Conservation (phyloP, 2,888 invertebrate genomes). For the Hyalella azteca region DNA sequence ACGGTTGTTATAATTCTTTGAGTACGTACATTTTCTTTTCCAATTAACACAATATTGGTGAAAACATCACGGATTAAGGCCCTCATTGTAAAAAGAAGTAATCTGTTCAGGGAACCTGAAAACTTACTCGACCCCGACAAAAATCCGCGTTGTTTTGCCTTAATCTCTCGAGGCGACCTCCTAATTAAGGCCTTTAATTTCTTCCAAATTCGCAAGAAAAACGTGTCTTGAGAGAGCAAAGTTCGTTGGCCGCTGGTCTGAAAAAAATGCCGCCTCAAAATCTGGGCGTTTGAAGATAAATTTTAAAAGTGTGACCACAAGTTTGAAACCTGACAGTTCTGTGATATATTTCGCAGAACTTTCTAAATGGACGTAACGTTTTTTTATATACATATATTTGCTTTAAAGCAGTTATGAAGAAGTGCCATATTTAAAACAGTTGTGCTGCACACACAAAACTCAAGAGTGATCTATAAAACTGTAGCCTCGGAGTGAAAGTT, state of each 20-base stretch:
- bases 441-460: too few species aligned
- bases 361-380: not conserved
- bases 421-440: too few species aligned
- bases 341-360: not conserved
- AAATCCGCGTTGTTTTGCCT: constrained; percentile 10
- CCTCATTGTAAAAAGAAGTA: not conserved
- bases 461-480: too few species aligned
- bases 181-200: constrained; percentile 18
- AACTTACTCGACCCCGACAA: not conserved
- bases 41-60: too few species aligned
- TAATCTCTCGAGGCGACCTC: constrained; percentile 10
- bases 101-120: not conserved
- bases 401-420: too few species aligned
- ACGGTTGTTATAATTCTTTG: too few species aligned
- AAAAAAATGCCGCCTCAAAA: constrained; percentile 1
- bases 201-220: not conserved
- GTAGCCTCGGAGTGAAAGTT: too few species aligned
- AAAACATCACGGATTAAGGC: too few species aligned
- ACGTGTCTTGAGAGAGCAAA: not conserved
- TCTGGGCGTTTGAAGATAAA: not conserved
- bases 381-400: not conserved
- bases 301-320: not conserved
- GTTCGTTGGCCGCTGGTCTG: not conserved
- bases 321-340: not conserved
- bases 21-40: too few species aligned